Conservation (phyloP, 35 echinoderm and acorn worm species). For the Ptychodera flava region DNA sequence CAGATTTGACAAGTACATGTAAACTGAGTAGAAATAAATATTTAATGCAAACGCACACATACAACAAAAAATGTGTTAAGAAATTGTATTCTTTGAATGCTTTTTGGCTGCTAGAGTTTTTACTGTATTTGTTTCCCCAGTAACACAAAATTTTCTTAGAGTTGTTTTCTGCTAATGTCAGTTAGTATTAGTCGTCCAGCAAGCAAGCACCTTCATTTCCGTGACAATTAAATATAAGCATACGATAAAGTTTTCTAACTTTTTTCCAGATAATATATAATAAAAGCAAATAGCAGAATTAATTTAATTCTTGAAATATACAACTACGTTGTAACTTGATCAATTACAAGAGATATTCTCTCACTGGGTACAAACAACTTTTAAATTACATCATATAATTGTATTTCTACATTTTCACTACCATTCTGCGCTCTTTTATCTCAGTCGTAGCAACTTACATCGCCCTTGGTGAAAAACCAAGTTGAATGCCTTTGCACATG, state of each 20-base stretch:
- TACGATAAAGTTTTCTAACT: not conserved
- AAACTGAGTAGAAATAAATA: not conserved
- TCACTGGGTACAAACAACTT: not conserved
- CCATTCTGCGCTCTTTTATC: not conserved
- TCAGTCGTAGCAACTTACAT: too few species aligned
- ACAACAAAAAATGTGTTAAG: not conserved
- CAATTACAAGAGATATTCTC: not conserved
- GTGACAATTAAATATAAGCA: not conserved
- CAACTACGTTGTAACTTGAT: too few species aligned
- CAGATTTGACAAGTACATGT: not conserved
- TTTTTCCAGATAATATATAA: not conserved
- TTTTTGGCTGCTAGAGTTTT: not conserved
- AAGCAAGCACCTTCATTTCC: not conserved
- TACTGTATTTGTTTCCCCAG: not conserved
- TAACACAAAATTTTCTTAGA: not conserved
- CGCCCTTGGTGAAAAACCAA: not conserved
- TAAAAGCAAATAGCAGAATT: not conserved
- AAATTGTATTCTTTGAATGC: not conserved
- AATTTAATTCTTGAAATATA: not conserved
- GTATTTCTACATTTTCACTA: not conserved
- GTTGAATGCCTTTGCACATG: not conserved
- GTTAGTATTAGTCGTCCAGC: not conserved
- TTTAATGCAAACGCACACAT: not conserved
- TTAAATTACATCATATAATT: not conserved
- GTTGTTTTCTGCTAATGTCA: not conserved